Evolutionary conservation across 2,888 invertebrate species (phyloP), one percentile per base, ranked within the genome.

Genomic region (Anoplius nigerrimus): DNA sequence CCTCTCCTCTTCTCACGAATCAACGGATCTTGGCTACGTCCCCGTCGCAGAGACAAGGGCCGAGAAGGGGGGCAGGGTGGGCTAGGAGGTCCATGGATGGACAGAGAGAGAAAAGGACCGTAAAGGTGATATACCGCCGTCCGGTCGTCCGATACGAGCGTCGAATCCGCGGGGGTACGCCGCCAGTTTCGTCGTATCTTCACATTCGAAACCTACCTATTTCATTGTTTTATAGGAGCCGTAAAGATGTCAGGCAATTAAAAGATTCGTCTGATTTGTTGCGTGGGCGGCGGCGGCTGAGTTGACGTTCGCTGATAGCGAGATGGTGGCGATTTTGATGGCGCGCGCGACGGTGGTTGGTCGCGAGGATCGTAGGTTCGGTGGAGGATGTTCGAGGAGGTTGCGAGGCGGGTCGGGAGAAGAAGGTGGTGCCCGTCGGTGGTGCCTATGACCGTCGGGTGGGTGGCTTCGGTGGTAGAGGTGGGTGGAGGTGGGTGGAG

Each of bases 181-280:
- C 18, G 16, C 42, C 1, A 16, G 48, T 18, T 48, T 48, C 48
- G 48, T 48, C 48, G 34, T 54, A 58, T 55, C 60, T 59, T 55
- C 62, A 34, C 20, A 57, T 70, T 76, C 78, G 69, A 80, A 76
- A 77, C 74, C 71, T 53, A 66, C 73, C 78, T 74, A 80, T 86
- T 42, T 87, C 83, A 87, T 86, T 87, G 87, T 86, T 87, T 87
- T 87, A 87, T 87, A 82, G 82, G 71, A 71, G 80, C 64, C 77
- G 74, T 86, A 85, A 87, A 87, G 67, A 78, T 79, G 84, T 80
- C 83, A 75, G 72, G 74, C 82, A 85, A 86, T 87, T 86, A 84
- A 85, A 84, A 83, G 75, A 74, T 76, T 80, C 74, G 70, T 64
- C 75, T 82, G 82, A 82, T 83, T 81, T 82, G 79, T 80, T 76